Conservation (phyloP, 1,140 invertebrate genomes). For the Panulirus ornatus region DNA sequence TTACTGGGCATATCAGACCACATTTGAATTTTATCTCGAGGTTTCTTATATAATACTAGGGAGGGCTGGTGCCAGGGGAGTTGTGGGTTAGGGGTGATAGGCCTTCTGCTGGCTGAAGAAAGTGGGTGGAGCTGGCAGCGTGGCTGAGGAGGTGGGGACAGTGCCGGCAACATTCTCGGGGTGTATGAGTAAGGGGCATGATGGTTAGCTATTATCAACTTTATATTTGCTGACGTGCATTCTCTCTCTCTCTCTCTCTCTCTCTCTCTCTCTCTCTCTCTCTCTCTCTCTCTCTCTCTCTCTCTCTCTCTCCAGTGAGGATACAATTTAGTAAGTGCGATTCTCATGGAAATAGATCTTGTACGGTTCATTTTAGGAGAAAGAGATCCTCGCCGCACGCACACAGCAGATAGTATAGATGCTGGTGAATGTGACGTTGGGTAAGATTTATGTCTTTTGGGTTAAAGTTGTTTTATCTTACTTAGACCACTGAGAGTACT, state of each 20-base stretch:
- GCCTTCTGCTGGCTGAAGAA: not conserved
- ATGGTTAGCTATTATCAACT: not conserved
- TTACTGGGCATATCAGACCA: not conserved
- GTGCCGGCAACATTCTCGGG: not conserved
- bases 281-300: not conserved
- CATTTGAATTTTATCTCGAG: conserved; percentile 11
- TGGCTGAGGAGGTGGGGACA: not conserved
- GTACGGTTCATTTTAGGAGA: no score
- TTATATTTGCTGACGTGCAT: not conserved
- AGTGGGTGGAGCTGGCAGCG: not conserved
- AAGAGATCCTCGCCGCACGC: no score
- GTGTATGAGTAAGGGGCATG: no score
- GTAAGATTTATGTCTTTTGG: no score
- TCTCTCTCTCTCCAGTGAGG: not conserved
- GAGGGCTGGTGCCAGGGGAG: no score
- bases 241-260: conserved; percentile 10
- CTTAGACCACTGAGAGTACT: no score
- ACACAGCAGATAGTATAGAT: no score
- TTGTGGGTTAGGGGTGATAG: no score
- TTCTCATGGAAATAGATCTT: no score
- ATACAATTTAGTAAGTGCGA: no score
- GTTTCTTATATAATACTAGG: not conserved
- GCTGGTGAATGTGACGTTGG: no score
- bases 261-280: conserved; percentile 13
- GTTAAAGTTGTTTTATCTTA: no score